These are phyloP conservation scores for Eupithecia subfuscata DNA, from an alignment of 2,888 invertebrate genomes.

Conservation along the genomic window DNA sequence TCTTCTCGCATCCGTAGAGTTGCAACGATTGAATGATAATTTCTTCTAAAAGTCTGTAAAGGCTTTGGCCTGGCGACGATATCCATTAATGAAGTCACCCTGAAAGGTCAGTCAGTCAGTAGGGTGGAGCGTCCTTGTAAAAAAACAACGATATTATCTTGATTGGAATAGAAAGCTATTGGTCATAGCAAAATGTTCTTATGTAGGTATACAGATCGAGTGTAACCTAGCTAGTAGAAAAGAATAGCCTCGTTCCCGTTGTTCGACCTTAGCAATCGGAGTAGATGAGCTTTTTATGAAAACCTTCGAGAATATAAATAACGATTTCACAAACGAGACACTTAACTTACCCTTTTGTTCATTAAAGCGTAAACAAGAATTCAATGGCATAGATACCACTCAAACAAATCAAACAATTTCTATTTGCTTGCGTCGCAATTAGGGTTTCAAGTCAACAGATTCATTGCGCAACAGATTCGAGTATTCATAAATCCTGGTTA, in stretches of 20 bases:
- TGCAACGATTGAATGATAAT: conserved; percentile 9
- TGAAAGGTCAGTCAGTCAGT: conserved; percentile 44
- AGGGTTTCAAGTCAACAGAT: conserved; percentile 47
- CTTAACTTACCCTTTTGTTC: conserved; percentile 37
- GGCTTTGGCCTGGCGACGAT: conserved; percentile 29
- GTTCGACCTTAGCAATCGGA: conserved; percentile 45
- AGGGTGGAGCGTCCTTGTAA: conserved; percentile 41
- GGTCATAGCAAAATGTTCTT: conserved; percentile 15
- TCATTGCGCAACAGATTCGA: conserved; percentile 43
- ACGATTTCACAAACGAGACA: conserved; percentile 35
- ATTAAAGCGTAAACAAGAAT: conserved; percentile 48
- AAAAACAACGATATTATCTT: conserved; percentile 37
- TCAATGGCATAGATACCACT: conserved; percentile 46
- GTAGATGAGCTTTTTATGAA: conserved; percentile 46
- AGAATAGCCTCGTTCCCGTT: conserved; percentile 53
- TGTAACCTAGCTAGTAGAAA: conserved; percentile 16
- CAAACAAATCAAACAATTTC: conserved; percentile 46
- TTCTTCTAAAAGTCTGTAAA: conserved; percentile 23
- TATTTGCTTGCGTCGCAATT: conserved; percentile 44
- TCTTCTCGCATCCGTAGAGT: conserved; percentile 16
- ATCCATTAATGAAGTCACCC: conserved; percentile 38
- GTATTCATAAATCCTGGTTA: conserved; percentile 41
- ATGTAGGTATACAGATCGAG: neutral
- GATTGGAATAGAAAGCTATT: conserved; percentile 40
- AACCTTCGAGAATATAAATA: conserved; percentile 35